phyloP scores from a whole-genome alignment of 2,797 vertebrate species.

The Platyrinchus mystaceus region DNA sequence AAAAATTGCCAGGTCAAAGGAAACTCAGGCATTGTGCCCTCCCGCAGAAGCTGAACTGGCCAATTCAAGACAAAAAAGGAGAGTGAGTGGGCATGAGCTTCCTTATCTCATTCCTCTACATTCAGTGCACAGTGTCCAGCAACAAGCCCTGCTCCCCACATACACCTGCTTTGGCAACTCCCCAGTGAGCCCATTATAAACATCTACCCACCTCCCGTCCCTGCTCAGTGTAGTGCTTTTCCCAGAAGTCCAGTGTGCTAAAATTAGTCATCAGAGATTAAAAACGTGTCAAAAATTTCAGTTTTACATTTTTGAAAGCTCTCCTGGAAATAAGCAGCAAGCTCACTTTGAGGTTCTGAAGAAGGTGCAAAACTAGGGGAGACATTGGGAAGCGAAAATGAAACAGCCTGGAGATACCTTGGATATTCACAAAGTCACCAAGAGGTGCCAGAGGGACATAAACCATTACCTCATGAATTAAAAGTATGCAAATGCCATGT shows the following conservation, averaged over 20 bases:
- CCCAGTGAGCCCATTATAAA: neutral
- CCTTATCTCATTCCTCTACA: neutral
- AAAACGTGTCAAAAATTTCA: neutral
- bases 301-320: neutral
- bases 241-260: neutral
- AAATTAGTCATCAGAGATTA: neutral
- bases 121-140: neutral
- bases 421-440: neutral
- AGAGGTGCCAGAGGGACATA: neutral
- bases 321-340: neutral
- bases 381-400: neutral
- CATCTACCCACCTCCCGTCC: fast-evolving
- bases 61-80: neutral
- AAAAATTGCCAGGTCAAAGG: neutral
- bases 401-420: neutral
- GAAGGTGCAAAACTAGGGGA: neutral
- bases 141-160: neutral
- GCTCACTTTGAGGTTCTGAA: neutral
- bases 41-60: fast-evolving
- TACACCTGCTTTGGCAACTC: neutral
- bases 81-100: neutral
- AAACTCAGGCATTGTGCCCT: neutral
- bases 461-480: neutral
- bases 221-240: neutral
- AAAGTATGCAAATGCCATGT: neutral